phyloP scores from a whole-genome alignment of 2,888 invertebrate genomes.

The Pachydiplax longipennis region DNA sequence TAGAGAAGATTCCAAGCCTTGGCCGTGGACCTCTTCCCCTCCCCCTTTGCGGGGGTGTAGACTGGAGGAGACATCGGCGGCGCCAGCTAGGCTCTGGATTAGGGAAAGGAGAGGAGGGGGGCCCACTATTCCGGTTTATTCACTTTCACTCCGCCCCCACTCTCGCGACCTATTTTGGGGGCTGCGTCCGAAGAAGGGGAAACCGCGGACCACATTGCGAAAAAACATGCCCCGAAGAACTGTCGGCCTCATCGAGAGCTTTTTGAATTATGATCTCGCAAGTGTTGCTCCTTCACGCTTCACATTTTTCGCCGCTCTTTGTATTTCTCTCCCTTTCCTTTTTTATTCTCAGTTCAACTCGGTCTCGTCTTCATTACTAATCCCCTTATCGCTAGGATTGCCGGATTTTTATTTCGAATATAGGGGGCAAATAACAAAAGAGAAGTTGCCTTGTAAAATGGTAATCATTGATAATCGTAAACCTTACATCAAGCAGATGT shows the following conservation, averaged over 20 bases:
- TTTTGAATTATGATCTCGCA: constrained; percentile 2
- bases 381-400: no score
- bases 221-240: constrained; percentile 13
- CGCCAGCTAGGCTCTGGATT: neutral
- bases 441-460: no score
- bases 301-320: neutral
- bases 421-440: no score
- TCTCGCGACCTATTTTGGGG: constrained; percentile 21
- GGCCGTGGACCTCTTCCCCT: neutral
- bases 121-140: constrained; percentile 26
- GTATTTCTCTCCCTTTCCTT: no score
- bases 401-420: no score
- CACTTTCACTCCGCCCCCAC: constrained; percentile 38
- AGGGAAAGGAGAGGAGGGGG: neutral
- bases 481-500: no score
- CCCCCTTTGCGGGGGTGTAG: neutral
- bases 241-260: neutral
- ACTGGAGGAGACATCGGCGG: neutral
- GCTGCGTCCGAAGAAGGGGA: neutral
- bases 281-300: neutral
- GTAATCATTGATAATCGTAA: no score
- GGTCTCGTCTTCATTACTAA: no score
- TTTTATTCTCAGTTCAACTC: no score
- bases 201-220: constrained; percentile 41
- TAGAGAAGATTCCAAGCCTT: neutral